Conservation (phyloP, 2,797 vertebrate species). For the Gephyroberyx darwinii region DNA sequence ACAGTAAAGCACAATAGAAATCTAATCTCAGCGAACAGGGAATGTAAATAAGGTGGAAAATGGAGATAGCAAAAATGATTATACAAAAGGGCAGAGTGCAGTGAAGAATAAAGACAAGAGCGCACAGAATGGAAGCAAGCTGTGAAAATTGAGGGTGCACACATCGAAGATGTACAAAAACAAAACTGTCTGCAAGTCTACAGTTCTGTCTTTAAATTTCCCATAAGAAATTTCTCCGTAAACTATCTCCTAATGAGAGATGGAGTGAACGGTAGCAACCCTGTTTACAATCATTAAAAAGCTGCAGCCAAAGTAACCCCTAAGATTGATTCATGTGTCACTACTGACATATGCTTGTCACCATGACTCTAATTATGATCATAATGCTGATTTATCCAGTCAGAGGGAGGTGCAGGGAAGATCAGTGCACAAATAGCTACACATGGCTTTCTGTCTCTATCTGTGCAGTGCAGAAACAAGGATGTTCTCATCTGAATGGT, state of each 20-base stretch:
- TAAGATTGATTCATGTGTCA: slow-evolving; percentile 67
- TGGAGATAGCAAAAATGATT: neutral
- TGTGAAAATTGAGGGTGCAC: slow-evolving; percentile 6
- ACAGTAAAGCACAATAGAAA: slow-evolving; percentile 15
- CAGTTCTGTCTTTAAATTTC: slow-evolving; percentile 25
- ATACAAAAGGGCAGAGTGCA: slow-evolving; percentile 2
- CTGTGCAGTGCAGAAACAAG: slow-evolving; percentile 15
- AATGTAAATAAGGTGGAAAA: slow-evolving; percentile 23
- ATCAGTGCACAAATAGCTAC: slow-evolving; percentile 26
- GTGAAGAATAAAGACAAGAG: neutral
- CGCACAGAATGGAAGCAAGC: neutral
- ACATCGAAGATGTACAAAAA: neutral
- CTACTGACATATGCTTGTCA: slow-evolving; percentile 69
- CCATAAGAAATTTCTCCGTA: slow-evolving; percentile 46
- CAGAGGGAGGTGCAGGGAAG: slow-evolving; percentile 33
- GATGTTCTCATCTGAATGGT: slow-evolving; percentile 22
- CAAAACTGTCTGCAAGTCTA: slow-evolving; percentile 9
- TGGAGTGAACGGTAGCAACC: slow-evolving; percentile 41
- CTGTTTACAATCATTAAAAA: slow-evolving; percentile 57
- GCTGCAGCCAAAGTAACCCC: slow-evolving; percentile 51
- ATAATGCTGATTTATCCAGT: slow-evolving; percentile 71
- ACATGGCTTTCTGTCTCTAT: slow-evolving; percentile 13
- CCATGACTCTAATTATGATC: slow-evolving; percentile 63
- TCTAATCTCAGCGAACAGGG: slow-evolving; percentile 27
- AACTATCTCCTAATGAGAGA: slow-evolving; percentile 46